Evolutionary conservation across 2,797 vertebrate species (phyloP), one percentile per base, ranked within the genome.

Genomic region (Anguilla marmorata): DNA sequence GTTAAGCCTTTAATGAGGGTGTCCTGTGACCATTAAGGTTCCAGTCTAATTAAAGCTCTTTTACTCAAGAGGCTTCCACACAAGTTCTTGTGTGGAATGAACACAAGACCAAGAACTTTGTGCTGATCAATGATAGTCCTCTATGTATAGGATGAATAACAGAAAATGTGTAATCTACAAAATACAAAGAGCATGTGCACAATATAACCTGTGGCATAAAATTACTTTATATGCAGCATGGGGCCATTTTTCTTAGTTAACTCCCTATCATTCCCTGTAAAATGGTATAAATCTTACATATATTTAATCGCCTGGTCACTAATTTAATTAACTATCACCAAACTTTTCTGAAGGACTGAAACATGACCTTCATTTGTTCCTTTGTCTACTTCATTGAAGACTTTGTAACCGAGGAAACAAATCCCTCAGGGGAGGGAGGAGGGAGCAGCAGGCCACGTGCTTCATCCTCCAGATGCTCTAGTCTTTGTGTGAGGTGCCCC

Each of bases 381-480:
- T 56, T 76, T 86, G 66, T 79, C 48, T 79, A 7, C 54, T 16
- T 56, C 19, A 11, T 79, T 76, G 27, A 37, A 30, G 30, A 66
- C 45, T 76, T 50, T 24, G 86, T 76, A 76, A 56, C 50, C 50
- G 24, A 85, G 52, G 2, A 21, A 48, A 16, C 79, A 21, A 56
- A 56, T 79, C 66, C 69, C 48, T 56, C 45, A 8, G 21, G 41
- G 69, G 27, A 14, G 69, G 30, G 69, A 69, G 69, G 48, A 86
- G 48, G 30, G 66, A 21, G 45, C 63, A 6, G 27, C 63, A 74
- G 45, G 66, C 24, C 16, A 41, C 33, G 33, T 24, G 41, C 33
- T 63, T 7, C 69, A 24, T 66, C 85, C 45, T 72, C 85, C 66
- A 86, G 85, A 72, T 72, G 63, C 37, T 86, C 41, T 66, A 12